Conservation (phyloP, 2,113 vertebrate species). For the Dendrocopos noguchii region DNA sequence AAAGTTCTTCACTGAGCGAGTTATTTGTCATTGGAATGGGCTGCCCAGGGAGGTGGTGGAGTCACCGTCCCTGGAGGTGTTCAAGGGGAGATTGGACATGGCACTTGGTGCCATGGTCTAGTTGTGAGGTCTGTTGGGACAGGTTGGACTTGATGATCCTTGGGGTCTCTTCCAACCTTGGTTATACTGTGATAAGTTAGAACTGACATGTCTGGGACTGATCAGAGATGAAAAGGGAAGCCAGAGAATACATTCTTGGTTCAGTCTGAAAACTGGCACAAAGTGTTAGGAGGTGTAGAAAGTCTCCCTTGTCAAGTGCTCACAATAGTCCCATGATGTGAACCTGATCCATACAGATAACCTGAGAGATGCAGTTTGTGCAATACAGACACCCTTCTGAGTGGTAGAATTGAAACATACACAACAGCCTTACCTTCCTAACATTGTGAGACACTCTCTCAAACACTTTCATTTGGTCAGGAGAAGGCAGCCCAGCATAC, state of each 20-base stretch:
- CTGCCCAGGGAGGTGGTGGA: no score
- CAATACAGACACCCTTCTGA: background rate
- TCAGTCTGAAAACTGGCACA: background rate
- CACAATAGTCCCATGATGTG: background rate
- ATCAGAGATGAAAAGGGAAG: background rate
- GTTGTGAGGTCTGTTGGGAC: no score
- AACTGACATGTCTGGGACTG: background rate
- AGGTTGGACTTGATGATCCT: no score
- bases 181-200: background rate
- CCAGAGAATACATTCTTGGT: background rate
- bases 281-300: background rate
- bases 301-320: background rate
- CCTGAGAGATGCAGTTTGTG: no score
- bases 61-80: no score
- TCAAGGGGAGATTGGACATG: no score
- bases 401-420: background rate
- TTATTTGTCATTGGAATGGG: no score
- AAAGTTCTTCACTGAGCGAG: no score
- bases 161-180: no score
- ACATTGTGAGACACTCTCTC: constrained; percentile 88
- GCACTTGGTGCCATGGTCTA: no score
- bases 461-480: constrained; percentile 96
- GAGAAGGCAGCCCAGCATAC: constrained; percentile 93
- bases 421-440: constrained; percentile 85
- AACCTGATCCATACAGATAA: background rate